phyloP scores from a whole-genome alignment of 2,797 vertebrate genomes.

The Helarctos malayanus region DNA sequence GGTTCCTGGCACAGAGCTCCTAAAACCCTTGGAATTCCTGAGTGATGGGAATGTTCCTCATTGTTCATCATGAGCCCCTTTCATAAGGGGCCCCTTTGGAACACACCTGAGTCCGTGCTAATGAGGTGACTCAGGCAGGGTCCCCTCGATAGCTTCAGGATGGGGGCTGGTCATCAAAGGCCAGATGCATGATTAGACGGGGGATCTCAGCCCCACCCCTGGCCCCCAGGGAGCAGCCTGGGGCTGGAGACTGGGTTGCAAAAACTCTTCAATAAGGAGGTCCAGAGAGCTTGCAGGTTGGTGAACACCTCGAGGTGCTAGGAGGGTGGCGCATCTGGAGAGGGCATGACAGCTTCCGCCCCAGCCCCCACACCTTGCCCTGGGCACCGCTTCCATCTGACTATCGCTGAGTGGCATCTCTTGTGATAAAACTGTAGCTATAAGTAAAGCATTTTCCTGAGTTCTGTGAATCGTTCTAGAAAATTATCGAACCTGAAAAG shows the following conservation, averaged over 20 bases:
- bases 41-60: background rate
- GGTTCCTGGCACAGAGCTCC: background rate
- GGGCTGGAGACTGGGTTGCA: background rate
- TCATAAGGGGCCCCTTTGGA: background rate
- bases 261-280: background rate
- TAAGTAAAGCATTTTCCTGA: background rate
- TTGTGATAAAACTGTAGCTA: background rate
- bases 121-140: background rate
- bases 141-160: background rate
- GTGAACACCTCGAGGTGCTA: background rate
- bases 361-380: background rate
- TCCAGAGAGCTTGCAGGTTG: background rate
- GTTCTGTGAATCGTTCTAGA: background rate
- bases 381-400: background rate
- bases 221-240: background rate
- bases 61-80: background rate
- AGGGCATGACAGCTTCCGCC: background rate
- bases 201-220: background rate
- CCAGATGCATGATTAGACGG: background rate
- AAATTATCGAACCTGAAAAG: background rate
- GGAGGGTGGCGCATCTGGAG: fast-evolving
- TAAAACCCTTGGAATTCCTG: background rate
- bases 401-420: background rate
- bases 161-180: background rate
- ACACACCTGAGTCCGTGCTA: background rate